Percentiles rank a stretch among this genome's conserved stretches.
phyloP scores from a whole-genome alignment of 2,797 vertebrate genomes.

The Ptychadena robeensis region DNA sequence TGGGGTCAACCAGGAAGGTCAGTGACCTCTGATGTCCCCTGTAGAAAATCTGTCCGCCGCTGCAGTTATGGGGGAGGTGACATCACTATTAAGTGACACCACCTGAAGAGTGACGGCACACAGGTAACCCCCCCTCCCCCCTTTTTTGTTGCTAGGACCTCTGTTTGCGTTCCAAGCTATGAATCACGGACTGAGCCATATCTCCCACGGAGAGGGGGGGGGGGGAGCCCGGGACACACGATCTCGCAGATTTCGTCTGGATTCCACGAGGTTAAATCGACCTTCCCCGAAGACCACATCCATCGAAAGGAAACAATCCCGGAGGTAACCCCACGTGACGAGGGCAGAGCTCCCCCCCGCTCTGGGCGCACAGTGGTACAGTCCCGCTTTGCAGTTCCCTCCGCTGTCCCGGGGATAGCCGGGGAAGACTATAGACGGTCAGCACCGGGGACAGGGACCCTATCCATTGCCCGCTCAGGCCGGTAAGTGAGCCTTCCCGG shows the following conservation, averaged over 20 bases:
- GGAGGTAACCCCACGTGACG: background rate
- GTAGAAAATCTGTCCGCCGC: too few species aligned
- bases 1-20: too few species aligned
- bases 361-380: conserved; percentile 15
- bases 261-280: background rate
- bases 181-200: conserved; percentile 15
- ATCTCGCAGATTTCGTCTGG: background rate
- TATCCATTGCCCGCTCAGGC: background rate
- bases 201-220: background rate
- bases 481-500: conserved; percentile 6
- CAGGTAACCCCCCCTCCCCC: background rate
- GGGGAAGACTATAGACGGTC: background rate
- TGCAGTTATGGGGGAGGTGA: too few species aligned
- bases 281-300: background rate
- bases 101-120: conserved; percentile 21
- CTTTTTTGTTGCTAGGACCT: conserved; percentile 28
- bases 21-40: too few species aligned
- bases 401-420: conserved; percentile 9
- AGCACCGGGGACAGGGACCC: conserved; percentile 1
- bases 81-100: too few species aligned
- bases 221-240: background rate
- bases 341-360: background rate
- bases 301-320: background rate
- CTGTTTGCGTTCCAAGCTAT: conserved; percentile 40
- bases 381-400: conserved; percentile 45